Evolutionary conservation across 2,888 invertebrate species (phyloP).

Genomic region (Clostera curtula): DNA sequence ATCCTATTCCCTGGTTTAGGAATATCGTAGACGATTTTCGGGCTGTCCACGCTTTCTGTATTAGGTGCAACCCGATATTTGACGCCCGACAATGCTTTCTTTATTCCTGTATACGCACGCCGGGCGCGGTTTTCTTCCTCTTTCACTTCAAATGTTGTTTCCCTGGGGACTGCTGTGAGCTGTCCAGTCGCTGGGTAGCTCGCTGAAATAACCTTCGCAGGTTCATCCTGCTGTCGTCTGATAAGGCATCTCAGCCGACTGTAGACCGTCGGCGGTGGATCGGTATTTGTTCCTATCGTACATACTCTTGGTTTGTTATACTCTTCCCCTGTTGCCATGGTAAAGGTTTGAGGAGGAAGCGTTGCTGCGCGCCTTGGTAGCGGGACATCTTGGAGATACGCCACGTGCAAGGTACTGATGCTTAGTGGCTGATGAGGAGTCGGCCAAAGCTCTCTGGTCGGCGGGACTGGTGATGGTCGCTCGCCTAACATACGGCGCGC

Average conservation of each 20-base stretch:
- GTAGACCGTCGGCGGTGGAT: slow-evolving; percentile 47
- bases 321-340: slow-evolving; percentile 32
- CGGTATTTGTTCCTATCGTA: slow-evolving; percentile 63
- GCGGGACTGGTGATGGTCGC: slow-evolving; percentile 60
- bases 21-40: slow-evolving; percentile 61
- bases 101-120: slow-evolving; percentile 49
- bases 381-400: slow-evolving; percentile 57
- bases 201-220: slow-evolving; percentile 21
- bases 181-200: slow-evolving; percentile 37
- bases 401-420: slow-evolving; percentile 63
- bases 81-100: slow-evolving; percentile 51
- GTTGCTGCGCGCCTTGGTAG: slow-evolving; percentile 44
- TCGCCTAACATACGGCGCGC: slow-evolving; percentile 64
- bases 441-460: slow-evolving; percentile 62
- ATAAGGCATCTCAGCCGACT: slow-evolving; percentile 38
- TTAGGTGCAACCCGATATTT: slow-evolving; percentile 57
- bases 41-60: slow-evolving; percentile 50
- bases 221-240: slow-evolving; percentile 33
- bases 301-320: slow-evolving; percentile 41
- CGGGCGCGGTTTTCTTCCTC: slow-evolving; percentile 45
- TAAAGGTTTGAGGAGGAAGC: slow-evolving; percentile 46
- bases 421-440: slow-evolving; percentile 53
- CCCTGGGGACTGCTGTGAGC: slow-evolving; percentile 46
- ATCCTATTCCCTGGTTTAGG: slow-evolving; percentile 63
- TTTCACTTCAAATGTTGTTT: slow-evolving; percentile 41